A percentile compares a stretch with the other conserved stretches of the same genome.
Evolutionary conservation across 2,113 vertebrate genomes (phyloP).

Genomic region (Atractosteus spatula): DNA sequence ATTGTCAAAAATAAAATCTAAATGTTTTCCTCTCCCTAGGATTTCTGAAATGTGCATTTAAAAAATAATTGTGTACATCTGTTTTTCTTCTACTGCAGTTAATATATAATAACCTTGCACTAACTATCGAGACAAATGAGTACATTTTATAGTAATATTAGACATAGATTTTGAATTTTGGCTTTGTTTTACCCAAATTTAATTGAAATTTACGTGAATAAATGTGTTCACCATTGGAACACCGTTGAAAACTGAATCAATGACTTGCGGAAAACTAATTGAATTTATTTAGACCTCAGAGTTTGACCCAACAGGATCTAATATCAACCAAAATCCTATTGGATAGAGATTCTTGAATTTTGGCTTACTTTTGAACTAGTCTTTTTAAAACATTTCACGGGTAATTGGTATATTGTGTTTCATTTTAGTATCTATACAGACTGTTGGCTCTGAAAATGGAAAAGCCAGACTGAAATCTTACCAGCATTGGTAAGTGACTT

Average conservation of each 20-base stretch:
- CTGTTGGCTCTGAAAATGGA: conserved; percentile 6
- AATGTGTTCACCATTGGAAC: neutral
- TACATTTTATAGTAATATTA: neutral
- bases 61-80: too few species aligned
- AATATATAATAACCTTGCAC: too few species aligned
- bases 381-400: neutral
- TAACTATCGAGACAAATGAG: neutral
- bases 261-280: neutral
- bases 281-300: neutral
- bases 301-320: neutral
- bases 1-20: too few species aligned
- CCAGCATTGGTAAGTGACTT: conserved; percentile 14
- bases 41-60: too few species aligned
- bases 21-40: too few species aligned
- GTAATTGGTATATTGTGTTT: conserved; percentile 21
- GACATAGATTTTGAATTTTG: neutral
- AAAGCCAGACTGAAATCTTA: conserved; percentile 6
- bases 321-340: conserved; percentile 14
- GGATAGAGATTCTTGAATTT: neutral
- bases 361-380: neutral
- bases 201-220: neutral
- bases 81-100: too few species aligned
- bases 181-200: neutral
- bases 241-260: neutral
- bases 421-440: neutral